Percentiles rank a stretch among this genome's conserved stretches.
Conservation (phyloP, 2,888 invertebrate species). For the Shargacucullia verbasci region DNA sequence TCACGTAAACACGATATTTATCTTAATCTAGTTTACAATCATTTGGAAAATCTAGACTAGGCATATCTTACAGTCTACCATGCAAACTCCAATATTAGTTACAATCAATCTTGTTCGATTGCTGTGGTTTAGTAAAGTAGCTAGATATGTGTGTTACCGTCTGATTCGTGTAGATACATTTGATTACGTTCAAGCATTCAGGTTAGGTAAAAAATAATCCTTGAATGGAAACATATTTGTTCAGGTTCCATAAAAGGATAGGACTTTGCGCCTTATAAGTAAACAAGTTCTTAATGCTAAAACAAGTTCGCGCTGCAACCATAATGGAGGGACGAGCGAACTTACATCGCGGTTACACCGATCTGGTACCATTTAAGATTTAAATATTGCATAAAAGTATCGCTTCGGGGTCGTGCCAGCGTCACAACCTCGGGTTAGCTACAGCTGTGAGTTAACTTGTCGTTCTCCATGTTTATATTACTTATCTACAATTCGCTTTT, state of each 20-base stretch:
- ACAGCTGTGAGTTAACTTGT: slow-evolving; percentile 63
- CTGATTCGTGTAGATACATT: slow-evolving; percentile 35
- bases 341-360: slow-evolving; percentile 62
- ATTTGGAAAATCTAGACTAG: slow-evolving; percentile 3
- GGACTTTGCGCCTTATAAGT: slow-evolving; percentile 81
- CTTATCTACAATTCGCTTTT: slow-evolving; percentile 71
- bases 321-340: slow-evolving; percentile 75
- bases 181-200: slow-evolving; percentile 54
- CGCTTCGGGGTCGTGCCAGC: slow-evolving; percentile 58
- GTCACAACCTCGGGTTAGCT: slow-evolving; percentile 35
- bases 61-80: slow-evolving; percentile 11
- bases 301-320: slow-evolving; percentile 81
- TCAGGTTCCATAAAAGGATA: slow-evolving; percentile 75
- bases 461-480: slow-evolving; percentile 53
- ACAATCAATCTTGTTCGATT: slow-evolving; percentile 13
- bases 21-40: slow-evolving; percentile 4
- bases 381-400: slow-evolving; percentile 65
- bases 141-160: slow-evolving; percentile 20
- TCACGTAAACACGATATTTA: slow-evolving; percentile 22
- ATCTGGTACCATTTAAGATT: slow-evolving; percentile 65
- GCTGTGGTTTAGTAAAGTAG: slow-evolving; percentile 10
- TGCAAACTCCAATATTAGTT: slow-evolving; percentile 13
- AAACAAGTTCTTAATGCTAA: slow-evolving; percentile 81
- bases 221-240: slow-evolving; percentile 81
- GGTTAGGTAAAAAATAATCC: slow-evolving; percentile 74